Base-by-base conservation (phyloP, 2,113 vertebrate species). In the Psilopsiagon aurifrons region DNA sequence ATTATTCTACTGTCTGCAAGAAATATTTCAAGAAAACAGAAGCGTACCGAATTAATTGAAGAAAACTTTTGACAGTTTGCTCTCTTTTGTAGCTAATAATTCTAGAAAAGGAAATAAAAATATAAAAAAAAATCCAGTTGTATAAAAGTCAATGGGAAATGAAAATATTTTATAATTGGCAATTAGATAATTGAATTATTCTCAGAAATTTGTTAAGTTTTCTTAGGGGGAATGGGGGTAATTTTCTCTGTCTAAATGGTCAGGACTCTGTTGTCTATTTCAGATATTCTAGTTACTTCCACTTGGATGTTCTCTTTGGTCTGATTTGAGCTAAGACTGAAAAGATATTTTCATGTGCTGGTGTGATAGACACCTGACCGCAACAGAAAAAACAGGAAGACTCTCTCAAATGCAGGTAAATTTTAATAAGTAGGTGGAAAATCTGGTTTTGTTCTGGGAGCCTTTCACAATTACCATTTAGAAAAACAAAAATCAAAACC, bases 211-310 rank as follows among this genome's bases (percentile, higher is more conserved):
- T 13, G 6, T 35, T 37, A n/a, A 25, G 59, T 25, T n/a, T 52
- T 46, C 11, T 24, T 35, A 25, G 7, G 17, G 17, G 3, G 0
- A 29, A 22, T 20, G 6, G 4, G 5, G 4, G 3, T n/a, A 7
- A 46, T 52, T 66, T 71, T 37, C 6, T 79, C 20, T 75, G 67
- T 67, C 25, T 62, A 41, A 62, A 24, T 86, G 13, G 7, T 41
- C 46, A 41, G 41, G 29, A 6, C 5, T 62, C 39, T 47, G 37
- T 31, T 74, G 19, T 39, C 19, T 52, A 16, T 47, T 90, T 90
- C 20, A 77, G 55, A 47, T 31, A 6, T 44, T 59, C 43, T 11
- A 49, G 19, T 66, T 64, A 44, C 15, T 85, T 80, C 5, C 24
- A 73, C 24, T 59, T 80, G 24, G 24, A 25, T 24, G 52, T 85